These are phyloP conservation scores for Drosophila repletoides DNA, from an alignment of 1,140 invertebrate species.

Conservation along the genomic window DNA sequence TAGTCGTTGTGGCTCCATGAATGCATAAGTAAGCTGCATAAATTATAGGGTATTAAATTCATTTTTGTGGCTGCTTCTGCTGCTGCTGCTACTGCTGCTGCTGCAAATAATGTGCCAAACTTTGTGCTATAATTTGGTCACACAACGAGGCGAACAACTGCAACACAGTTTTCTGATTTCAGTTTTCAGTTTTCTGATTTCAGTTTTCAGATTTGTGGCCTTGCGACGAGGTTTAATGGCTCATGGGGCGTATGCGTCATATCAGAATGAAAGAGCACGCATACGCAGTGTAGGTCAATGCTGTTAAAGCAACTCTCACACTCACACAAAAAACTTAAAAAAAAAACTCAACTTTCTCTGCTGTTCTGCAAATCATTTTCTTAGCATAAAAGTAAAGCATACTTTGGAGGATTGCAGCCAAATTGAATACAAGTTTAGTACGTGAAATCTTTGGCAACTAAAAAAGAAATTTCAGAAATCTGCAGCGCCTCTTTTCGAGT, in stretches of 20 bases:
- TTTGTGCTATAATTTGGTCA: slow-evolving; percentile 73
- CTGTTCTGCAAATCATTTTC: too few species aligned
- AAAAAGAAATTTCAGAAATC: slow-evolving; percentile 1
- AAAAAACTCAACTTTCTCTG: slow-evolving; percentile 18
- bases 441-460: too few species aligned
- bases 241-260: slow-evolving; percentile 69
- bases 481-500: too few species aligned
- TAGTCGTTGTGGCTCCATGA: slow-evolving; percentile 13
- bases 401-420: too few species aligned
- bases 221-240: slow-evolving; percentile 42
- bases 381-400: too few species aligned
- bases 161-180: slow-evolving; percentile 1
- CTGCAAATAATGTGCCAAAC: slow-evolving; percentile 75
- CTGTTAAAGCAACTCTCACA: slow-evolving; percentile 16
- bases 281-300: slow-evolving; percentile 76
- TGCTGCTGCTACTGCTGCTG: slow-evolving; percentile 47
- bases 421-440: too few species aligned
- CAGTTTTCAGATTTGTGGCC: slow-evolving; percentile 66
- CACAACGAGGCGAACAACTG: slow-evolving; percentile 10
- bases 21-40: slow-evolving; percentile 33
- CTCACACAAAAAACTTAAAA: slow-evolving; percentile 23
- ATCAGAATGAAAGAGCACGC: slow-evolving; percentile 53
- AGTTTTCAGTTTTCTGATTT: not conserved
- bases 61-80: slow-evolving; percentile 3
- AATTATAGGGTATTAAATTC: slow-evolving; percentile 62